Evolutionary conservation across 2,113 vertebrate genomes (phyloP).

Genomic region (Varanus salvator): DNA sequence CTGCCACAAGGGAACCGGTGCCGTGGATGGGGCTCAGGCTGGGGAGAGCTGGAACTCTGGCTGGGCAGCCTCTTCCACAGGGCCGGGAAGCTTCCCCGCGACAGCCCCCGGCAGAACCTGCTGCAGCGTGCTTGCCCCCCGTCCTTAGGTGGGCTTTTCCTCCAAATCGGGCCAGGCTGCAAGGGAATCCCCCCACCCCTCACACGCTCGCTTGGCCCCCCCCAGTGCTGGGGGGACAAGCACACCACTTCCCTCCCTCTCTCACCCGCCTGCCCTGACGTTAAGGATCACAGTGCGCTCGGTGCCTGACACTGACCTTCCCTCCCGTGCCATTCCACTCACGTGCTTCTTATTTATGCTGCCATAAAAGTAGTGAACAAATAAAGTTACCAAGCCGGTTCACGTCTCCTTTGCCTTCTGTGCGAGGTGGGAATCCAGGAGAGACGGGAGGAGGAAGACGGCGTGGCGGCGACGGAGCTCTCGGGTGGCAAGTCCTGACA

Average conservation of each 20-base stretch:
- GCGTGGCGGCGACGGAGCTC: no score
- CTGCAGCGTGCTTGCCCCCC: accelerated
- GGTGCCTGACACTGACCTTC: neutral
- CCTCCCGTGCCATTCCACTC: constrained; percentile 12
- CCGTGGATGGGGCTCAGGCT: no score
- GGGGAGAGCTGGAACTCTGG: neutral
- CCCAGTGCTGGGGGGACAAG: accelerated
- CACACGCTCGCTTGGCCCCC: neutral
- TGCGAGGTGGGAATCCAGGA: neutral
- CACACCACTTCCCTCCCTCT: neutral
- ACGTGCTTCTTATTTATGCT: constrained; percentile 78
- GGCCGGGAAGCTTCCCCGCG: neutral
- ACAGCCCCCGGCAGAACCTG: neutral
- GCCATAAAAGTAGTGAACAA: constrained; percentile 70
- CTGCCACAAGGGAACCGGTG: neutral
- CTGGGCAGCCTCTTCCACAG: neutral
- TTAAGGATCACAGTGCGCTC: neutral
- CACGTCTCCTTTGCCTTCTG: constrained; percentile 36
- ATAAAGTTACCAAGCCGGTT: constrained; percentile 47
- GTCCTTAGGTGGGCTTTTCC: neutral
- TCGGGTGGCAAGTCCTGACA: no score
- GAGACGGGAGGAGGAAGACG: no score
- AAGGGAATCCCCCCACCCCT: neutral
- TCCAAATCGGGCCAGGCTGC: neutral
- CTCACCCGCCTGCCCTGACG: neutral